These are phyloP conservation scores for Coreius guichenoti DNA, from an alignment of 2,797 vertebrate genomes.

Conservation along the genomic window DNA sequence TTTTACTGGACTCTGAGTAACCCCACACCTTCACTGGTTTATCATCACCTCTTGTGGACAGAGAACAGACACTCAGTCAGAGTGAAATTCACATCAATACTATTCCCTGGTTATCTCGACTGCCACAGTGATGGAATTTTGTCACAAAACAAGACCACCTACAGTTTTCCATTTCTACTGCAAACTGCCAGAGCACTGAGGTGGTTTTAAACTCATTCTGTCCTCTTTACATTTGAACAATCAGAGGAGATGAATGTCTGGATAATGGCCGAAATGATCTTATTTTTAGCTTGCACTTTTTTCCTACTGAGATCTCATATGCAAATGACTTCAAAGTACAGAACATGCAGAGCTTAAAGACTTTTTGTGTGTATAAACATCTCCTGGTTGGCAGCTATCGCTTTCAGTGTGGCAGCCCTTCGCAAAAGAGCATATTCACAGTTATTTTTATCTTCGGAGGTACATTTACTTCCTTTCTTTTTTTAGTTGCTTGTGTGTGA, in stretches of 20 bases:
- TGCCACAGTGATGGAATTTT: slow-evolving; percentile 17
- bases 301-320: slow-evolving; percentile 49
- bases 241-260: slow-evolving; percentile 29
- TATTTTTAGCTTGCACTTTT: slow-evolving; percentile 48
- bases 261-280: slow-evolving; percentile 5
- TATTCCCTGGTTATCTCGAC: slow-evolving; percentile 11
- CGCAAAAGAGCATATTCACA: slow-evolving; percentile 49
- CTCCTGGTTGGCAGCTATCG: slow-evolving; percentile 58
- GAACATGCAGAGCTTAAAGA: slow-evolving; percentile 43
- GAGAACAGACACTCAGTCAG: slow-evolving; percentile 33
- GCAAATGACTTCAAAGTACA: slow-evolving; percentile 56
- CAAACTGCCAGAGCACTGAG: not conserved
- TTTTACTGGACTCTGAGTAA: slow-evolving; percentile 74
- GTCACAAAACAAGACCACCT: slow-evolving; percentile 17
- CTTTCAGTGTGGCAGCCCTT: slow-evolving; percentile 50
- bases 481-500: slow-evolving; percentile 33
- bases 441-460: slow-evolving; percentile 67
- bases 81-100: not conserved
- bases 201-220: slow-evolving; percentile 30
- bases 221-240: slow-evolving; percentile 33
- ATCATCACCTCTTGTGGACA: slow-evolving; percentile 75
- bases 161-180: slow-evolving; percentile 34
- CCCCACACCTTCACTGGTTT: slow-evolving; percentile 79
- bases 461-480: slow-evolving; percentile 41
- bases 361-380: slow-evolving; percentile 56